phyloP scores from a whole-genome alignment of 2,797 vertebrate genomes.

The Atherinosoma microstoma region DNA sequence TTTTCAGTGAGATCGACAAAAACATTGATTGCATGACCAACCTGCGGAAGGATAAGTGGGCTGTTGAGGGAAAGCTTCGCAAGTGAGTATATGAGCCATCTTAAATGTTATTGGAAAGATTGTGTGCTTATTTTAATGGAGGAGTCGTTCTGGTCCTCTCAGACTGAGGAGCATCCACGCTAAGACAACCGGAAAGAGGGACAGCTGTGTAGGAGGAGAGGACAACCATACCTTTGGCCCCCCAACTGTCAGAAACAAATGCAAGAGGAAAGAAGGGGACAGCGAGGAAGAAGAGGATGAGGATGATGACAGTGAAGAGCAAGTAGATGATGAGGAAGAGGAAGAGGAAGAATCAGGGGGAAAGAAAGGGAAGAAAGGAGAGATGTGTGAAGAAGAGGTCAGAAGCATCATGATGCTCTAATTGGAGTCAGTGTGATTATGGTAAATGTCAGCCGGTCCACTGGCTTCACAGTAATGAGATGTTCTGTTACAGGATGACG shows the following conservation, averaged over 20 bases:
- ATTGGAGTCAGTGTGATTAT: slow-evolving; percentile 17
- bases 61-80: slow-evolving; percentile 93
- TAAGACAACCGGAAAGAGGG: slow-evolving; percentile 90
- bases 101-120: background rate
- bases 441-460: slow-evolving; percentile 33
- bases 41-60: slow-evolving; percentile 95
- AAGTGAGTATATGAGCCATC: slow-evolving; percentile 87
- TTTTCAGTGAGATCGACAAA: slow-evolving; percentile 96
- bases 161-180: slow-evolving; percentile 92
- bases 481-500: slow-evolving; percentile 86
- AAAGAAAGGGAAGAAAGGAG: slow-evolving; percentile 90
- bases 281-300: slow-evolving; percentile 93
- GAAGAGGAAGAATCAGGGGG: slow-evolving; percentile 90
- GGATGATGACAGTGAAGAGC: slow-evolving; percentile 92
- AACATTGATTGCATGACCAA: slow-evolving; percentile 97
- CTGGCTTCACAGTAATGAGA: slow-evolving; percentile 38
- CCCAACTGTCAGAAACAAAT: slow-evolving; percentile 83
- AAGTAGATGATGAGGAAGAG: slow-evolving; percentile 90
- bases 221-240: slow-evolving; percentile 82
- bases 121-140: background rate
- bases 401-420: slow-evolving; percentile 22
- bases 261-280: slow-evolving; percentile 89
- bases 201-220: slow-evolving; percentile 82
- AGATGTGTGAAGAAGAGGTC: slow-evolving; percentile 93
- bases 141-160: background rate